These are phyloP conservation scores for Cinclus cinclus DNA, from an alignment of 2,113 vertebrate genomes.

Conservation along the genomic window DNA sequence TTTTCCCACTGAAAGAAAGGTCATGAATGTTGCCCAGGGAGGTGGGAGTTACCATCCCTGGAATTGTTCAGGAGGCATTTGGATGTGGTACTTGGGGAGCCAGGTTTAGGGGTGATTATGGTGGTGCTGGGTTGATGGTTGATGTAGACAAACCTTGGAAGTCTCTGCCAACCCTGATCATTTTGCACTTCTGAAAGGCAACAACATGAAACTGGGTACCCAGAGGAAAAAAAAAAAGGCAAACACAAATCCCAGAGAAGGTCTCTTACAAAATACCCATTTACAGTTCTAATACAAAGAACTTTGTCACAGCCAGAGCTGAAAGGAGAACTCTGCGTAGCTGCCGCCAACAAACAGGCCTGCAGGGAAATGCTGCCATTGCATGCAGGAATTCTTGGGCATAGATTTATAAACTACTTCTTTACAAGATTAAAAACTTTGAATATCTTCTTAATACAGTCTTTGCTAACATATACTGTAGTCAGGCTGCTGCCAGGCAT, in stretches of 20 bases:
- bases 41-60: background rate
- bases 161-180: background rate
- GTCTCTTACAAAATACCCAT: background rate
- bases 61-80: background rate
- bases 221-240: background rate
- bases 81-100: background rate
- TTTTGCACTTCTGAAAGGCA: background rate
- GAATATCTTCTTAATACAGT: background rate
- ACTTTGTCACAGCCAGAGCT: background rate
- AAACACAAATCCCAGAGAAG: background rate
- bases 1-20: background rate
- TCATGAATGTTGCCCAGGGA: background rate
- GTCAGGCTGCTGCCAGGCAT: background rate
- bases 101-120: background rate
- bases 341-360: background rate
- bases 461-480: background rate
- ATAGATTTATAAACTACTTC: background rate
- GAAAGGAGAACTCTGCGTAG: background rate
- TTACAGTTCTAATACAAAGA: background rate
- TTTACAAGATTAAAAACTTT: conserved; percentile 18
- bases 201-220: background rate
- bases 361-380: background rate
- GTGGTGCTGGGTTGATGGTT: background rate
- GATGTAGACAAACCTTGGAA: background rate
- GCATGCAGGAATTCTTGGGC: background rate